These are phyloP conservation scores for Odontomyia ornata DNA, from an alignment of 2,888 invertebrate genomes.

Conservation along the genomic window DNA sequence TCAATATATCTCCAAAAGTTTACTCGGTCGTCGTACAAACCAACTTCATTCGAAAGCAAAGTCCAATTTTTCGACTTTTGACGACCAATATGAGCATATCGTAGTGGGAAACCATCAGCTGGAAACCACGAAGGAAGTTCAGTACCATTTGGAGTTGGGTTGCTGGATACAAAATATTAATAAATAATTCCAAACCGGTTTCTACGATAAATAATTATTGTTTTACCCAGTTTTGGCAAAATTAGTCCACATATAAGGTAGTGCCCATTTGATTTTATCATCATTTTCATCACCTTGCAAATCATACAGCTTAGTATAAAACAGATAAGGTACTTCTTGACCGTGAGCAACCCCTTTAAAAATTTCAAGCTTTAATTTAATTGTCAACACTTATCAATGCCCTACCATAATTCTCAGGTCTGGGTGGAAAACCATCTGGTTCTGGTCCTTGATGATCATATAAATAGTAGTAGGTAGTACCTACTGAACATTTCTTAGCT, in stretches of 20 bases:
- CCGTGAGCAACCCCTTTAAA: slow-evolving; percentile 14
- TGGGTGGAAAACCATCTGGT: neutral
- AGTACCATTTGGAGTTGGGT: slow-evolving; percentile 71
- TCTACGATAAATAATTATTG: neutral
- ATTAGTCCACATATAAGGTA: slow-evolving; percentile 33
- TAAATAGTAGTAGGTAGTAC: slow-evolving; percentile 3
- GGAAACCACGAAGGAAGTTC: slow-evolving; percentile 69
- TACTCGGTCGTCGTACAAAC: slow-evolving; percentile 68
- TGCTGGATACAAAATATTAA: slow-evolving; percentile 62
- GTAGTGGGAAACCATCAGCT: slow-evolving; percentile 59
- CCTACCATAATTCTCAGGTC: slow-evolving; percentile 20
- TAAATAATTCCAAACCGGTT: neutral
- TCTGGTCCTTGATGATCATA: slow-evolving; percentile 12
- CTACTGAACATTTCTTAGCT: neutral
- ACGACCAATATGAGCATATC: slow-evolving; percentile 66
- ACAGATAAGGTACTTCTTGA: slow-evolving; percentile 19
- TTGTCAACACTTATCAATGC: no score
- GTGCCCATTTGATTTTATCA: slow-evolving; percentile 24
- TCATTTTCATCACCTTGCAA: slow-evolving; percentile 11
- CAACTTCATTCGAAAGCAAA: slow-evolving; percentile 66
- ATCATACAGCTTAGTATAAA: neutral
- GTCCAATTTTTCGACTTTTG: slow-evolving; percentile 65
- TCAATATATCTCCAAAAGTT: slow-evolving; percentile 68
- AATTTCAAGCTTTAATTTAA: no score
- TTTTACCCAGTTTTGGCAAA: slow-evolving; percentile 34